Evolutionary conservation across 2,797 vertebrate genomes (phyloP).

Genomic region (Hyperoplus immaculatus): DNA sequence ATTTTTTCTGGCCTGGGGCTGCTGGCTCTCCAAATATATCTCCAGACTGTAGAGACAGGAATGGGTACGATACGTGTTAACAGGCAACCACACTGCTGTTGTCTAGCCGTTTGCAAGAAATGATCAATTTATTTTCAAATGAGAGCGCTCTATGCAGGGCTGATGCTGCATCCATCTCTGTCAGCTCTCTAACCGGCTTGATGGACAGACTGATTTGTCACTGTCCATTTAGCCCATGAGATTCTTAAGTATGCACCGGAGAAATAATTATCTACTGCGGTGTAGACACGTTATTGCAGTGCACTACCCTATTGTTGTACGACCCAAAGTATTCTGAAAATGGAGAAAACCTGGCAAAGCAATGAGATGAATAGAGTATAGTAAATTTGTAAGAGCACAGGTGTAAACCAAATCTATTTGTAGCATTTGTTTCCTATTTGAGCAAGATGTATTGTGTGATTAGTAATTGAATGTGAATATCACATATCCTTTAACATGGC

Average conservation of each 20-base stretch:
- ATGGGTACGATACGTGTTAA: conserved; percentile 22
- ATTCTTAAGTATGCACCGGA: not conserved
- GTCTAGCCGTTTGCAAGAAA: conserved; percentile 32
- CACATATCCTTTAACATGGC: not conserved
- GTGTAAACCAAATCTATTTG: not conserved
- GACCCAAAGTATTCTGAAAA: not conserved
- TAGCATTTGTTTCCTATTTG: too few species aligned
- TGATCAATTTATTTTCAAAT: conserved; percentile 49
- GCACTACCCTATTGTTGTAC: not conserved
- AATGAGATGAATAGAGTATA: not conserved
- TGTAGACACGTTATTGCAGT: conserved; percentile 6
- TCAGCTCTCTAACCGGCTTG: conserved; percentile 30
- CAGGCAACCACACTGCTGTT: not conserved
- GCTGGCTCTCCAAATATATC: conserved; percentile 6
- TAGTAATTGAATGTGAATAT: not conserved
- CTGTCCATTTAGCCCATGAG: conserved; percentile 27
- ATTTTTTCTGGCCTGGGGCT: conserved; percentile 29
- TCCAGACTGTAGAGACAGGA: conserved; percentile 8
- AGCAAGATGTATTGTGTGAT: not conserved
- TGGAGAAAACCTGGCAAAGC: not conserved
- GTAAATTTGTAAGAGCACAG: not conserved
- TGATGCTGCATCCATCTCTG: conserved; percentile 38
- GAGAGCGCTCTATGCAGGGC: conserved; percentile 20
- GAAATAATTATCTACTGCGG: not conserved
- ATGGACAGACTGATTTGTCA: conserved; percentile 45